phyloP scores from a whole-genome alignment of 2,113 vertebrate species.

The Corythaeola cristata region DNA sequence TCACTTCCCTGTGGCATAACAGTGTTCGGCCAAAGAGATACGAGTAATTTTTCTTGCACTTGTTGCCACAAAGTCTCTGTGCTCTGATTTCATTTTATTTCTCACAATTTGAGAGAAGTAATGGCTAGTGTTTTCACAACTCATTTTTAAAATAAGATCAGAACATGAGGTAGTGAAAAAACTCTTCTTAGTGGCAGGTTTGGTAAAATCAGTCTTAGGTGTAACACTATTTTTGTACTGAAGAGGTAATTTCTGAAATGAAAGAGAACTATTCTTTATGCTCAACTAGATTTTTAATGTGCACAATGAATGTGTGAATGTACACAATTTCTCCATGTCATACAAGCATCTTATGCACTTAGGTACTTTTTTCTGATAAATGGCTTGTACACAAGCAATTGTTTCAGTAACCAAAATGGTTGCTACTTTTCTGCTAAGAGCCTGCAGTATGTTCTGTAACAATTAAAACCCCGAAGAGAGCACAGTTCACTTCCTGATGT shows the following conservation, averaged over 20 bases:
- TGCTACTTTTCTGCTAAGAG: background rate
- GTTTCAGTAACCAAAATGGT: background rate
- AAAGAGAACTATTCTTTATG: background rate
- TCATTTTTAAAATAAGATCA: background rate
- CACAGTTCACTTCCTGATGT: slow-evolving; percentile 11
- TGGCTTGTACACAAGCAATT: background rate
- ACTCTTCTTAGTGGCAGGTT: background rate
- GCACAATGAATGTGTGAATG: background rate
- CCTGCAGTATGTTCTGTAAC: background rate
- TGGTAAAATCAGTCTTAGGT: background rate
- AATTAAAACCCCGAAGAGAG: background rate
- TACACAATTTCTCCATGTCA: background rate
- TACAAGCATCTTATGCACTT: background rate
- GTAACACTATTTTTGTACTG: background rate
- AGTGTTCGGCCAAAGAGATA: background rate
- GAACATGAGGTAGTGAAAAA: background rate
- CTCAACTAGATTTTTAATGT: background rate
- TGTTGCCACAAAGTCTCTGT: background rate
- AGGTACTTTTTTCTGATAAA: background rate
- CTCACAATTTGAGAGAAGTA: background rate
- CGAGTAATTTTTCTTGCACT: background rate
- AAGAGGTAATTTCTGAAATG: background rate
- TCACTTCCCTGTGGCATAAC: background rate
- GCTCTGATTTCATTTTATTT: no score
- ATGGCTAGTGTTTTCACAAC: background rate